Conservation (phyloP, 2,888 invertebrate species). For the Apoda limacodes region DNA sequence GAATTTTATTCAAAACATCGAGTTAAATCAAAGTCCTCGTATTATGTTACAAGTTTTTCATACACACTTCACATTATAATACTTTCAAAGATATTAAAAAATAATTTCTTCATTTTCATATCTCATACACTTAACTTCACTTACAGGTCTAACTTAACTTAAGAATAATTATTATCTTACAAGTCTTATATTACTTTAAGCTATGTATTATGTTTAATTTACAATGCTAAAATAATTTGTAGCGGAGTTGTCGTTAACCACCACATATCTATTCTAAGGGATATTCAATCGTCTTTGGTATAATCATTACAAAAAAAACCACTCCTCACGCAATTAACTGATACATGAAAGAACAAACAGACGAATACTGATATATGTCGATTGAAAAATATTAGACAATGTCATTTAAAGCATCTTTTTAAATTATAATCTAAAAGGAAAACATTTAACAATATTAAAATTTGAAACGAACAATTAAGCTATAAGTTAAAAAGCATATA, state of each 20-base stretch:
- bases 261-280: slow-evolving; percentile 48
- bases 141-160: too few relatives aligned
- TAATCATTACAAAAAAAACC: slow-evolving; percentile 54
- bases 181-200: slow-evolving; percentile 52
- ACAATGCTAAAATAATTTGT: slow-evolving; percentile 40
- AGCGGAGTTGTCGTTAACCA: slow-evolving; percentile 30
- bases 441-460: slow-evolving; percentile 43
- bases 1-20: slow-evolving; percentile 1
- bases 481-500: too few relatives aligned
- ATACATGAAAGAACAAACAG: slow-evolving; percentile 27
- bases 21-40: too few relatives aligned
- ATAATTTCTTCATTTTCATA: slow-evolving; percentile 43
- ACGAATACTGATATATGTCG: slow-evolving; percentile 56
- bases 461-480: neutral
- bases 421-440: slow-evolving; percentile 51
- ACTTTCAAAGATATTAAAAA: slow-evolving; percentile 62
- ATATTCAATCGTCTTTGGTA: slow-evolving; percentile 70
- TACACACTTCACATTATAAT: slow-evolving; percentile 31
- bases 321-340: slow-evolving; percentile 37
- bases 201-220: slow-evolving; percentile 49
- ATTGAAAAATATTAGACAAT: slow-evolving; percentile 44
- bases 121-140: slow-evolving; percentile 32
- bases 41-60: neutral
- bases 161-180: slow-evolving; percentile 60
- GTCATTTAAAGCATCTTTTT: slow-evolving; percentile 56